phyloP scores from a whole-genome alignment of 2,797 vertebrate species.

The Tadarida brasiliensis region DNA sequence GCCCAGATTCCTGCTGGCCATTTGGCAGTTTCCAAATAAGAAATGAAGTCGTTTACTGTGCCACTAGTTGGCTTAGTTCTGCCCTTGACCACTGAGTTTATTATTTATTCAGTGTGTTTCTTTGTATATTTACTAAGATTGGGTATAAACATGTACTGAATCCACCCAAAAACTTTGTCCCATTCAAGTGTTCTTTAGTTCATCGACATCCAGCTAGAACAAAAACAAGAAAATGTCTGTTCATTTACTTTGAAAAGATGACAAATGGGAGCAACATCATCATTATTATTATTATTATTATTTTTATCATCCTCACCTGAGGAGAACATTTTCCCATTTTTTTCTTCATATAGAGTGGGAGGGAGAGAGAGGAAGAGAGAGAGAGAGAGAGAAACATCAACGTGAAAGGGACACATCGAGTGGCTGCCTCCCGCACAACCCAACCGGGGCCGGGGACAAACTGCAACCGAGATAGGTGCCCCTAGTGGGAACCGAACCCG shows the following conservation, averaged over 20 bases:
- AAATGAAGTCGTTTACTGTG: neutral
- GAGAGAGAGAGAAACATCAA: too few relatives aligned
- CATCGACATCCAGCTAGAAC: neutral
- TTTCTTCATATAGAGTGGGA: too few relatives aligned
- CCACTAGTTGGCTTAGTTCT: neutral
- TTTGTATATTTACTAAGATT: constrained; percentile 26
- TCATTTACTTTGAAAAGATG: constrained; percentile 17
- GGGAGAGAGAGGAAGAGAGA: too few relatives aligned
- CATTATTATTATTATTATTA: too few relatives aligned
- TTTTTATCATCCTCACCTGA: too few relatives aligned
- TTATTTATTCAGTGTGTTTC: constrained; percentile 30
- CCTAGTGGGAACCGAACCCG: too few relatives aligned
- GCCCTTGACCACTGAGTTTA: neutral
- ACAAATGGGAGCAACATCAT: neutral
- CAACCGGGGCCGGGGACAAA: too few relatives aligned
- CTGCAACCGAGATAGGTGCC: too few relatives aligned
- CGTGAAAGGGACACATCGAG: too few relatives aligned
- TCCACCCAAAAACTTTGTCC: constrained; percentile 32
- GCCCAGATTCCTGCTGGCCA: neutral
- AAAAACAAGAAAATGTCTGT: constrained; percentile 18
- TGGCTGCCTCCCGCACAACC: too few relatives aligned
- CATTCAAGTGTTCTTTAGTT: neutral
- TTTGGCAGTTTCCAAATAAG: constrained; percentile 38
- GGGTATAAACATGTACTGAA: neutral
- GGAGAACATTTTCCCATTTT: too few relatives aligned